Evolutionary conservation across 2,113 vertebrate genomes (phyloP).

Genomic region (Scomber japonicus): DNA sequence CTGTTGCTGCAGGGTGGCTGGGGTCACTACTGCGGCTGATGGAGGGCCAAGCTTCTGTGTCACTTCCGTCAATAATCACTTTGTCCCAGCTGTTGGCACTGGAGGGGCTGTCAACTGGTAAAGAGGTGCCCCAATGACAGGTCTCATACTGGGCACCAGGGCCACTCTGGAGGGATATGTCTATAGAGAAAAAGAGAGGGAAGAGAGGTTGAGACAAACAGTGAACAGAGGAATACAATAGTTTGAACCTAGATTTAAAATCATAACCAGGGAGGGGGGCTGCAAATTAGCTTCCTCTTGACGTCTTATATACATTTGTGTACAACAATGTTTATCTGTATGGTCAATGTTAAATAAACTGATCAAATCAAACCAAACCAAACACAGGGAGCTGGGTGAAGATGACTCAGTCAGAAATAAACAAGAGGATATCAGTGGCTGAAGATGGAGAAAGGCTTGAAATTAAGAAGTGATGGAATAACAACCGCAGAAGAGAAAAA

Average conservation of each 20-base stretch:
- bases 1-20: slow-evolving; percentile 86
- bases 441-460: background rate
- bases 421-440: background rate
- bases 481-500: background rate
- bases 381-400: background rate
- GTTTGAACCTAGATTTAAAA: background rate
- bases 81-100: slow-evolving; percentile 90
- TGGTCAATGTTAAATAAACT: too few relatives aligned
- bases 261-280: too few relatives aligned
- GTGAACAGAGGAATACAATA: background rate
- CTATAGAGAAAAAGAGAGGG: slow-evolving; percentile 81
- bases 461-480: background rate
- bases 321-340: too few relatives aligned
- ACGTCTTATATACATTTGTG: too few relatives aligned
- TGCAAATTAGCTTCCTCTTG: too few relatives aligned
- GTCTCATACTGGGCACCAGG: slow-evolving; percentile 93
- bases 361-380: too few relatives aligned
- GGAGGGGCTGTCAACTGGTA: slow-evolving; percentile 86
- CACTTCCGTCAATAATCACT: slow-evolving; percentile 91
- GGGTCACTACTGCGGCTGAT: slow-evolving; percentile 79
- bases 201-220: slow-evolving; percentile 22
- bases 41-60: slow-evolving; percentile 93
- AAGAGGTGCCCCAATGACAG: slow-evolving; percentile 88
- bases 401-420: background rate
- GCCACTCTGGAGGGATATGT: slow-evolving; percentile 88